These are phyloP conservation scores for Spodoptera littoralis DNA, from an alignment of 2,888 invertebrate genomes.

Conservation along the genomic window DNA sequence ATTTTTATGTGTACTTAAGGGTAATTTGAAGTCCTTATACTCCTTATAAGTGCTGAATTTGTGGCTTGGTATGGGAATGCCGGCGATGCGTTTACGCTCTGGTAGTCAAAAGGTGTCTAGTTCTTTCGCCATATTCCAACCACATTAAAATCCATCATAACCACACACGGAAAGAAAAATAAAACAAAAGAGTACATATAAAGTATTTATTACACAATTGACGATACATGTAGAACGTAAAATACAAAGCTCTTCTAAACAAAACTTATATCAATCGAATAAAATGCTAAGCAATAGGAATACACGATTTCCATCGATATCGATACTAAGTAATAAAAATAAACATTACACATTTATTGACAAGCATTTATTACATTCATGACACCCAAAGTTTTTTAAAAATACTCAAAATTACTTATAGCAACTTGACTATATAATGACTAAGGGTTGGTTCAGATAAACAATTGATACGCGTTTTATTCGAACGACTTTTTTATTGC, in stretches of 20 bases:
- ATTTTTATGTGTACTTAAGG: too few relatives aligned
- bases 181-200: constrained; percentile 22
- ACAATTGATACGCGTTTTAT: not conserved
- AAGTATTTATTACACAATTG: constrained; percentile 56
- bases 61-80: too few relatives aligned
- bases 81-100: too few relatives aligned
- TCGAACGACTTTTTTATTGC: not conserved
- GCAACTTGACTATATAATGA: constrained; percentile 47
- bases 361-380: constrained; percentile 47
- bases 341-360: constrained; percentile 40
- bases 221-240: constrained; percentile 41
- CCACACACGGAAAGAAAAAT: constrained; percentile 1
- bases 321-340: constrained; percentile 29
- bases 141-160: too few relatives aligned
- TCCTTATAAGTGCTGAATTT: too few relatives aligned
- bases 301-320: constrained; percentile 22
- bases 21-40: too few relatives aligned
- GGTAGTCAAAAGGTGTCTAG: too few relatives aligned
- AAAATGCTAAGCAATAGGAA: constrained; percentile 38
- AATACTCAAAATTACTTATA: constrained; percentile 44
- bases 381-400: constrained; percentile 36
- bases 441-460: constrained; percentile 28
- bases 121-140: too few relatives aligned
- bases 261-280: constrained; percentile 6
- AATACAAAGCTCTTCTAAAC: constrained; percentile 47